phyloP scores from a whole-genome alignment of 1,140 invertebrate genomes.

The Drosophila pallidifrons region DNA sequence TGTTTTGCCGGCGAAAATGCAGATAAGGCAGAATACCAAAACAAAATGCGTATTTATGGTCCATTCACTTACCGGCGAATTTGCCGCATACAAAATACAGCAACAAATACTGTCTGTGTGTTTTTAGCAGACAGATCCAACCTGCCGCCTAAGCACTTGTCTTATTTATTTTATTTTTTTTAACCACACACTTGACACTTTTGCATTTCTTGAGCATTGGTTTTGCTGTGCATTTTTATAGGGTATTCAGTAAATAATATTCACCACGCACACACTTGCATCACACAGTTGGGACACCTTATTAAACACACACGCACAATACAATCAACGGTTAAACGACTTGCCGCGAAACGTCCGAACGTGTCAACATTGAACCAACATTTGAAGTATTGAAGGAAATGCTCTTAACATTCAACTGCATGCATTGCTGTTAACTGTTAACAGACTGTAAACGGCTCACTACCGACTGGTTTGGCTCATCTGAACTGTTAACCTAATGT shows the following conservation, averaged over 20 bases:
- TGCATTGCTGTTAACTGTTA: not conserved
- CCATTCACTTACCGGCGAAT: constrained; percentile 61
- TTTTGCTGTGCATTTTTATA: constrained; percentile 32
- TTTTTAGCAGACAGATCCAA: constrained; percentile 3
- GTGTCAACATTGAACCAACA: constrained; percentile 38
- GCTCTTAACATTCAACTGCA: constrained; percentile 4
- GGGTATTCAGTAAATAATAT: constrained; percentile 43
- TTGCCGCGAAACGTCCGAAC: constrained; percentile 39
- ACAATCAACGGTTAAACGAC: constrained; percentile 7
- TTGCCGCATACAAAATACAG: constrained; percentile 19
- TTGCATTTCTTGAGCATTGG: constrained; percentile 36
- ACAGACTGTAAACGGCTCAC: constrained; percentile 8
- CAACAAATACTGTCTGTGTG: constrained; percentile 14
- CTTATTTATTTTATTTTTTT: constrained; percentile 31
- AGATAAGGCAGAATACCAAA: constrained; percentile 47
- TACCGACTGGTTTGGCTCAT: not conserved
- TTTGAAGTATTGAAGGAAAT: constrained; percentile 21
- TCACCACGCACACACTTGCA: constrained; percentile 32
- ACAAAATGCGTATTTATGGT: constrained; percentile 40
- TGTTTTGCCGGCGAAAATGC: constrained; percentile 76
- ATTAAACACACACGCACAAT: constrained; percentile 37
- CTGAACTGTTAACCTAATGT: constrained; percentile 15
- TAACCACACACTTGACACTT: constrained; percentile 29
- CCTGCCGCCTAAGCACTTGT: constrained; percentile 10
- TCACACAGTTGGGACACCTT: constrained; percentile 12